Conservation (phyloP, 2,797 vertebrate species). For the Emys orbicularis region DNA sequence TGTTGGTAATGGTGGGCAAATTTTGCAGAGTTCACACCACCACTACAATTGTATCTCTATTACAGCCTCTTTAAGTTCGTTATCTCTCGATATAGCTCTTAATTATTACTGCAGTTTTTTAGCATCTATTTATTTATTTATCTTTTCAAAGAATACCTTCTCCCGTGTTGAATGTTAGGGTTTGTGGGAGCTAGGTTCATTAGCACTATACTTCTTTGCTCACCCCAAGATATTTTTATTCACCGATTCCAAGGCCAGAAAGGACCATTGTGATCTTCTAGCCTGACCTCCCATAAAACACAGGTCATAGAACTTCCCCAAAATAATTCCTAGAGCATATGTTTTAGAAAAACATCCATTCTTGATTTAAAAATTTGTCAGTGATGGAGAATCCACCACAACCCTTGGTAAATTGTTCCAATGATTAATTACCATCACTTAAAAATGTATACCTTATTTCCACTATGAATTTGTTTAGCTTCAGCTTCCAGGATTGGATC, state of each 20-base stretch:
- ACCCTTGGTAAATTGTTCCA: not conserved
- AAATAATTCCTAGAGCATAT: not conserved
- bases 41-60: accelerated
- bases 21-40: not conserved
- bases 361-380: not conserved
- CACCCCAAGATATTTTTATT: not conserved
- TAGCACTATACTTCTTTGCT: not conserved
- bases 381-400: not conserved
- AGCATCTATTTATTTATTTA: not conserved
- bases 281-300: not conserved
- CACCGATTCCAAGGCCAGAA: not conserved
- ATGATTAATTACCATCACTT: not conserved
- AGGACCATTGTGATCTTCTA: not conserved
- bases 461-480: not conserved
- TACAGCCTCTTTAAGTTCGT: accelerated
- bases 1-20: not conserved
- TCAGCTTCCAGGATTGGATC: not conserved
- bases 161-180: not conserved
- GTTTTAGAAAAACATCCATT: not conserved
- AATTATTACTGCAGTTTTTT: not conserved
- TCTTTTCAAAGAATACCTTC: not conserved
- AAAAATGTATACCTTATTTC: not conserved
- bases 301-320: not conserved
- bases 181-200: not conserved
- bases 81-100: not conserved